Base-by-base conservation (phyloP, 2,797 vertebrate genomes). In the Smutsia temminckii region DNA sequence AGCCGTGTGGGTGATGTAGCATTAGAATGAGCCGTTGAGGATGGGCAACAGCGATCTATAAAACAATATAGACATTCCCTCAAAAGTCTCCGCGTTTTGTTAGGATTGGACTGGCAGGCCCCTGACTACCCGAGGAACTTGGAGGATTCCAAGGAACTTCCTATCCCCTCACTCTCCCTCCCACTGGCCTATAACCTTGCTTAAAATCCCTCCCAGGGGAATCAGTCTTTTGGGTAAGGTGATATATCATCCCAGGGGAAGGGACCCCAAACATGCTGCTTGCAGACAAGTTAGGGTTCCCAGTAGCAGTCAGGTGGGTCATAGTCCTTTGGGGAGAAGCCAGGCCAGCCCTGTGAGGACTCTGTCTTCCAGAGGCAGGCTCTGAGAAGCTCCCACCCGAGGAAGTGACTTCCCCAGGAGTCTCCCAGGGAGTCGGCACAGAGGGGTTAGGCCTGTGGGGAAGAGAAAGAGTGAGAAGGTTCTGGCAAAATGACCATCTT, bases 191-290 rank as follows among this genome's bases (percentile, higher is more conserved):
- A 7, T 27, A 92, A 25, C 6, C 20, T 78, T 49, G 9, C 57
- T 74, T 63, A 18, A 46, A 68, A 78, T 81, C 25, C 11, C 4
- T 69, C 18, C 18, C 10, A 20, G n/a, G n/a, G 88, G 20, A 59
- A 71, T 63, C 21, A 32, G 32, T 8, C 40, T 17, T 75, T 63
- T 63, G 46, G 9, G 11, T 57, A 55, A 79, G 57, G 80, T 18
- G 61, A 20, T n/a, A 18, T 29, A 18, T 0, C 23, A 71, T 27
- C 1, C 20, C 2, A 29, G 16, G 83, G 57, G 14, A 23, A 2
- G 27, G 59, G 27, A n/a, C 18, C 5, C 13, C 18, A 46, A 6
- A 7, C 20, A 0, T 29, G 55, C 9, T 1, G 1, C 6, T 16
- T 23, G 20, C 6, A 23, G 25, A 42, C 21, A 11, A 7, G 9